A percentile compares a stretch with the other conserved stretches of the same genome.
phyloP scores from a whole-genome alignment of 2,113 vertebrate genomes.

The Tor tambroides region DNA sequence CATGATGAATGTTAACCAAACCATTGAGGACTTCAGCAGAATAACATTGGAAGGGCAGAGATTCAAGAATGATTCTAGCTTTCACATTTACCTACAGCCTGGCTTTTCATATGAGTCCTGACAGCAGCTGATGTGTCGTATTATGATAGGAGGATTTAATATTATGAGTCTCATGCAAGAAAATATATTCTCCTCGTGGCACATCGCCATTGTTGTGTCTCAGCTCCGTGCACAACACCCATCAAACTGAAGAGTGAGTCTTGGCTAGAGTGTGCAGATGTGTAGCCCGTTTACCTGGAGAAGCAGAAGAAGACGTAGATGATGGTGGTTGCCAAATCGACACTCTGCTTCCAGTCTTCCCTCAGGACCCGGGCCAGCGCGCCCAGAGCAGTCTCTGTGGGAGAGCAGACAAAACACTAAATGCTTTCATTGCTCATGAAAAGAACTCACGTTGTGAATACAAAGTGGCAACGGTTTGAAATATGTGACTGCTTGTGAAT shows the following conservation, averaged over 20 bases:
- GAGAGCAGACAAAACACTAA: conserved; percentile 35
- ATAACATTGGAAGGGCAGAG: conserved; percentile 56
- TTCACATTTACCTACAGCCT: conserved; percentile 56
- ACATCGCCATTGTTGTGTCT: conserved; percentile 49
- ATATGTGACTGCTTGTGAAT: background rate
- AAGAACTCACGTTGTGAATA: background rate
- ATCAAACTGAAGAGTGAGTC: conserved; percentile 28
- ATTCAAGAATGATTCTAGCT: conserved; percentile 63
- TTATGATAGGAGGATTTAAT: conserved; percentile 62
- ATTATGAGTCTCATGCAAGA: conserved; percentile 40
- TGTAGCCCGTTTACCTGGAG: conserved; percentile 80
- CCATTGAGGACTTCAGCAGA: conserved; percentile 61
- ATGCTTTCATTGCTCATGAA: conserved; percentile 18
- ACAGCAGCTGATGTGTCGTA: conserved; percentile 69
- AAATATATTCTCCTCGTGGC: conserved; percentile 56
- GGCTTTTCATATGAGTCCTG: conserved; percentile 57
- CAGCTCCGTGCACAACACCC: background rate
- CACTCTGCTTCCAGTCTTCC: conserved; percentile 95
- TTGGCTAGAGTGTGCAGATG: conserved; percentile 1
- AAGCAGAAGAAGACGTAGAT: conserved; percentile 95
- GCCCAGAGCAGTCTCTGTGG: conserved; percentile 84
- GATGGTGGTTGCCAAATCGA: conserved; percentile 93
- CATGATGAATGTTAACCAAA: conserved; percentile 62
- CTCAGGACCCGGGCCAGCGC: conserved; percentile 89
- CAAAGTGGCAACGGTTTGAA: conserved; percentile 18